Conservation (phyloP, 2,113 vertebrate genomes). For the Pomatostomus ruficeps region DNA sequence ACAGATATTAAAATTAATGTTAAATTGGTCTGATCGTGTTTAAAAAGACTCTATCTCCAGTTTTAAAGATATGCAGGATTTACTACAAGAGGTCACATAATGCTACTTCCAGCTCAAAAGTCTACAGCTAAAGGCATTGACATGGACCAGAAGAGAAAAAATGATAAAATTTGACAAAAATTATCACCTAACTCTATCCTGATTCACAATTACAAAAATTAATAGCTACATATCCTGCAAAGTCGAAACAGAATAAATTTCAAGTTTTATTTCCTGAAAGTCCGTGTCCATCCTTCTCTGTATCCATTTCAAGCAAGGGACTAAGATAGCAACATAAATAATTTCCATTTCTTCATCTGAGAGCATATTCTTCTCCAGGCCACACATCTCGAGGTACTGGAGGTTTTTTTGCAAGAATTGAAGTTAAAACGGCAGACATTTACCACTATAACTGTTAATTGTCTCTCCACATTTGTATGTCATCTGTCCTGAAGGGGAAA, state of each 20-base stretch:
- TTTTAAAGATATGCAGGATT: not conserved
- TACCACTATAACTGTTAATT: not conserved
- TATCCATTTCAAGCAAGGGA: not conserved
- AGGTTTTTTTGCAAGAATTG: not conserved
- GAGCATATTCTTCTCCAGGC: not conserved
- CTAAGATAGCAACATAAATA: not conserved
- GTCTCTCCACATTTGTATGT: not conserved
- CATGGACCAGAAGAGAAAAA: not conserved
- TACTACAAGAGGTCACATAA: not conserved
- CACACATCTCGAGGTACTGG: not conserved
- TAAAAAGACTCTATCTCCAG: not conserved
- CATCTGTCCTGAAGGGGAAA: not conserved
- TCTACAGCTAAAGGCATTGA: not conserved
- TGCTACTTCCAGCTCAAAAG: not conserved
- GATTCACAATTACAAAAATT: not conserved
- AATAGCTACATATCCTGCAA: not conserved
- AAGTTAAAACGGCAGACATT: not conserved
- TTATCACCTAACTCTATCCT: not conserved
- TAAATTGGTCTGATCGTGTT: not conserved
- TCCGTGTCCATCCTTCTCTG: not conserved
- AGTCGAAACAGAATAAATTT: not conserved
- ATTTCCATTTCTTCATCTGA: not conserved
- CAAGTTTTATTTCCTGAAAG: not conserved
- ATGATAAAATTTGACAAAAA: not conserved
- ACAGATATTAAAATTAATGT: not conserved